Base-by-base conservation (phyloP, 2,888 invertebrate species). In the Bombyx huttoni region DNA sequence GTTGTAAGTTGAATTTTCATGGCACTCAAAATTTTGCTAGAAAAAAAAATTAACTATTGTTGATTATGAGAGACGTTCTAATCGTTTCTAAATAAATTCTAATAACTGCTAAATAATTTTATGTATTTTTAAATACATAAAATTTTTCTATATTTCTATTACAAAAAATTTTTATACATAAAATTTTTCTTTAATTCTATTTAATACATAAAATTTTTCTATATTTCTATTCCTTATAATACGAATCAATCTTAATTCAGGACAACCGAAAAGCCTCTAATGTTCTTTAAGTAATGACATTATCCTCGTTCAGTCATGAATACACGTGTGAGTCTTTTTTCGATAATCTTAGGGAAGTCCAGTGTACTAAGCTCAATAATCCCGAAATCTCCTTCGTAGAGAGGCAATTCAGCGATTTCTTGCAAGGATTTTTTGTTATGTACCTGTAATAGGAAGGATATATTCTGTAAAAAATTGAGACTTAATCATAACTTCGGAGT, bases 251-350 rank as follows among this genome's bases (percentile, higher is more conserved):
- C 40, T 40, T 12, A 12, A 24, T 24, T 40, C 12, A 12, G 12
- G 40, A 40, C 40, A 40, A 12, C 40, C 40, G 8, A 8, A 12
- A 40, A 40, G 0, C 40, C 40, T 40, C 12, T 40, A 40, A 40
- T 40, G 40, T 3, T 12, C 40, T 10, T 55, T 54, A 53, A 55
- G 51, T 50, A 50, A 53, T 13, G 33, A 13, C 9, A n/a, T 40
- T 40, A 40, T 40, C 40, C 40, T 40, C 40, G 8, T 40, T 8
- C 40, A 24, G 24, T 24, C 24, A 5, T 12, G 1, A 40, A 12
- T 40, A 40, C 40, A 40, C 40, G 40, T 40, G 40, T 40, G 40
- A 40, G 9, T 40, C 12, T 2, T 8, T 40, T 40, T 12, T 1
- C 40, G 40, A 40, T 40, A 40, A 40, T 40, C 40, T 40, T 40